Evolutionary conservation across 1,140 invertebrate genomes (phyloP).

Genomic region (Orius insidiosus): DNA sequence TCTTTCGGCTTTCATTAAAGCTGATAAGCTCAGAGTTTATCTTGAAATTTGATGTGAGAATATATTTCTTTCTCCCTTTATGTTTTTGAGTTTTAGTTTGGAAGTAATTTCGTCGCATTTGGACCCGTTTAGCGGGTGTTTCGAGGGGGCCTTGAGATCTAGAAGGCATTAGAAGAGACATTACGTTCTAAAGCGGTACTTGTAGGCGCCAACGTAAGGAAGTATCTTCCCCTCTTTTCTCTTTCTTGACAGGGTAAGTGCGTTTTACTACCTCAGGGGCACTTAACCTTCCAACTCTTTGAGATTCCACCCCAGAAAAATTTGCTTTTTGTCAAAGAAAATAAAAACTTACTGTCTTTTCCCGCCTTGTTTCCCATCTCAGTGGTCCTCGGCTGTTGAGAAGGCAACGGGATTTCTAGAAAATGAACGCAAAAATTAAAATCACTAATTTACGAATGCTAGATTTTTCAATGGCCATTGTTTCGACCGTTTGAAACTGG

Average conservation of each 20-base stretch:
- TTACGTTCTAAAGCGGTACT: constrained; percentile 2
- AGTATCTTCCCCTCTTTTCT: background rate
- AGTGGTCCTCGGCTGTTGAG: constrained; percentile 42
- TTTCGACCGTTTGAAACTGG: too few relatives aligned
- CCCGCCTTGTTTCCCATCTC: constrained; percentile 43
- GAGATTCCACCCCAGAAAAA: background rate
- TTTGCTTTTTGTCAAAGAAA: background rate
- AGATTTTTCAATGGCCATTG: too few relatives aligned
- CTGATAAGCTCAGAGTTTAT: too few relatives aligned
- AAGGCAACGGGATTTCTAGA: constrained; percentile 49
- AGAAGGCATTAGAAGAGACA: constrained; percentile 6
- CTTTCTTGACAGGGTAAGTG: background rate
- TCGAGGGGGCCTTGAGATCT: background rate
- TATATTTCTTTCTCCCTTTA: too few relatives aligned
- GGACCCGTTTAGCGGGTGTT: too few relatives aligned
- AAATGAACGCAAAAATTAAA: constrained; percentile 21
- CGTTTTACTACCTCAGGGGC: constrained; percentile 6
- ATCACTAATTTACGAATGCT: too few relatives aligned
- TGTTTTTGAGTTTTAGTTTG: too few relatives aligned
- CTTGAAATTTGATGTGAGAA: too few relatives aligned
- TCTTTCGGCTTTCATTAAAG: too few relatives aligned
- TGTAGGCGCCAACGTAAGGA: background rate
- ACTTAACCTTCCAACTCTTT: constrained; percentile 8
- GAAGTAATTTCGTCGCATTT: too few relatives aligned
- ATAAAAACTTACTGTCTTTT: constrained; percentile 37